Evolutionary conservation across 2,113 vertebrate species (phyloP), one percentile per base, ranked within the genome.

Genomic region (Cromileptes altivelis): DNA sequence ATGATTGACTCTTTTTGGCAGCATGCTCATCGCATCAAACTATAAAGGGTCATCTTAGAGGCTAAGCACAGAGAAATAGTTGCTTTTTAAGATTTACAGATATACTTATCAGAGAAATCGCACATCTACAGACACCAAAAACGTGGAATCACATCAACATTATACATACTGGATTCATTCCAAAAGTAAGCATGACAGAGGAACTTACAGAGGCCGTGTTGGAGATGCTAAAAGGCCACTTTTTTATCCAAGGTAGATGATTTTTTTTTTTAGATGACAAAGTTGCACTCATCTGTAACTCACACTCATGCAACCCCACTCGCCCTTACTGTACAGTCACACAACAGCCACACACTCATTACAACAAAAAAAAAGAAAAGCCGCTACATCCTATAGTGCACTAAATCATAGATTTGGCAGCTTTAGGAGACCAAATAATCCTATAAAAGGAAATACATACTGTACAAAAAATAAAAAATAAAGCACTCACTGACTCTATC

Each of bases 151-250:
- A 91, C 86, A 70, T 88, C 68, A 68, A 85, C 68, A 19, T 78
- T 88, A 87, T 58, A 81, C 83, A 78, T 12, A 85, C 64, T 73
- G 25, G 75, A 84, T 87, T 94, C 89, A 93, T 91, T 92, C 94
- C 57, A 70, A 89, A 89, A 80, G 58, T 60, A 27, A 94, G 94
- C 86, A 93, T 94, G 73, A 89, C 67, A 69, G 64, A 81, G 85
- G 82, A 81, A 92, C 78, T 61, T 78, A 89, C 79, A 72, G 90
- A 93, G 92, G 91, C 92, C 90, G 53, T 79, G 84, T 80, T 87
- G 91, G 86, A 91, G 80, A 90, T 92, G 89, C 89, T 91, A 87
- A 94, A 95, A 94, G 93, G 93, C 92, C 93, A 94, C 93, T 87
- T 87, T 87, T 87, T 77, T 89, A 90, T 92, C 80, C 81, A 91